A percentile compares a stretch with the other conserved stretches of the same genome.
Evolutionary conservation across 2,113 vertebrate species (phyloP).

Genomic region (Nyctibius bracteatus): DNA sequence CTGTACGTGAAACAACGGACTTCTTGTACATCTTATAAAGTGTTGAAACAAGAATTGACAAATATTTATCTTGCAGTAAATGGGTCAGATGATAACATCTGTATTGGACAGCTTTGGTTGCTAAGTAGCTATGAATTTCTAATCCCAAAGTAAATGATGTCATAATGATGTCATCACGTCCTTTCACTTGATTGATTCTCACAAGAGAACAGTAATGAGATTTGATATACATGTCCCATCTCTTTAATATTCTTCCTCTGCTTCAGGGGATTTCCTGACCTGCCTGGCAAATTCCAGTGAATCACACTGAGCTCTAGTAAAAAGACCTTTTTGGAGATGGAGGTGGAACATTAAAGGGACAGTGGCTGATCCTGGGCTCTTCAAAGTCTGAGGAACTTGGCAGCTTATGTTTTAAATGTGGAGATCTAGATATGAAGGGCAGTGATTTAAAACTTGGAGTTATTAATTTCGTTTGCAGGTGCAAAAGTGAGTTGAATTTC

Average conservation of each 20-base stretch:
- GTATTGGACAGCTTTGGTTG: conserved; percentile 33
- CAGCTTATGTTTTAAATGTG: neutral
- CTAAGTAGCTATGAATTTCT: conserved; percentile 64
- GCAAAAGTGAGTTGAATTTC: neutral
- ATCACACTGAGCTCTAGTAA: conserved; percentile 44
- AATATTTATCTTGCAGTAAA: neutral
- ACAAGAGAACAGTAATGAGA: conserved; percentile 64
- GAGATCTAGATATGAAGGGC: neutral
- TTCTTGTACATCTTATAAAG: neutral
- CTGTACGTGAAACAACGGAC: neutral
- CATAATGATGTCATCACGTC: conserved; percentile 56
- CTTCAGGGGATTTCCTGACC: conserved; percentile 66
- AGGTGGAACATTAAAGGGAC: conserved; percentile 49
- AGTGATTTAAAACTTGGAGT: neutral
- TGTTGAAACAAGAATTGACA: neutral
- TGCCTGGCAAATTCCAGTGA: conserved; percentile 62
- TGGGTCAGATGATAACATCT: conserved; percentile 44
- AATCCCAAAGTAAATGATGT: conserved; percentile 64
- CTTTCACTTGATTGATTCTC: conserved; percentile 65
- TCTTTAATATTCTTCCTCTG: conserved; percentile 62
- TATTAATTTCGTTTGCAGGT: neutral
- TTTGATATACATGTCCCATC: conserved; percentile 69
- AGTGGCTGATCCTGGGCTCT: neutral
- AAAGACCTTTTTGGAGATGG: conserved; percentile 32
- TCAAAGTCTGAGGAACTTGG: neutral